Conservation (phyloP, 2,888 invertebrate genomes). For the Conops quadrifasciatus region DNA sequence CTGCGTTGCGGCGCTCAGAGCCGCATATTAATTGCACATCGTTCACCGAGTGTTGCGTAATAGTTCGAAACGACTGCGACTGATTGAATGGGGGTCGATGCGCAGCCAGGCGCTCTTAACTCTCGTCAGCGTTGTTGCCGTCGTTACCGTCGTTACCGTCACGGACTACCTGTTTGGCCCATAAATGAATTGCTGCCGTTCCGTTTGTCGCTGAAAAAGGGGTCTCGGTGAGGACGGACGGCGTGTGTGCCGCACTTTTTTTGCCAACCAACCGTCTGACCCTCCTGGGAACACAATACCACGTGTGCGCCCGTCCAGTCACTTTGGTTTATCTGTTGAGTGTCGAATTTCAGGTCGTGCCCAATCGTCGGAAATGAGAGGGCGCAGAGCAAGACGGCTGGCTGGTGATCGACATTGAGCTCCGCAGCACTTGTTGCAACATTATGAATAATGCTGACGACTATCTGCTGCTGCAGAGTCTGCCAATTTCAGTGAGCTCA, state of each 20-base stretch:
- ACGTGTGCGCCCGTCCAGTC: not conserved
- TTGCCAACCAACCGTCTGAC: conserved; percentile 5
- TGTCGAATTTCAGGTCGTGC: conserved; percentile 8
- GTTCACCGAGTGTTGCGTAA: conserved; percentile 25
- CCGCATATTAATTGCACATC: conserved; percentile 34
- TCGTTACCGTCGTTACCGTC: not conserved
- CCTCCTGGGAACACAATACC: conserved; percentile 22
- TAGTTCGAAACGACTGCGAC: not conserved
- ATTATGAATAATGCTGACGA: not conserved
- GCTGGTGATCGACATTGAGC: not conserved
- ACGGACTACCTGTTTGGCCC: conserved; percentile 15
- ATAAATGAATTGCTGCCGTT: conserved; percentile 16
- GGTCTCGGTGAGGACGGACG: not conserved
- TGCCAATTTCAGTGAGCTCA: not conserved
- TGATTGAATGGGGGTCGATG: not conserved
- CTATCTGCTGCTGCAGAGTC: not conserved
- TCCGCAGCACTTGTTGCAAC: conserved; percentile 27
- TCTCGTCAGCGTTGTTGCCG: conserved; percentile 17
- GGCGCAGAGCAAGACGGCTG: conserved; percentile 13
- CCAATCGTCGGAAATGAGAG: conserved; percentile 1
- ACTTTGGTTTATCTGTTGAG: conserved; percentile 13
- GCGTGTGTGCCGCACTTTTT: conserved; percentile 1
- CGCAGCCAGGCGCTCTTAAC: conserved; percentile 10
- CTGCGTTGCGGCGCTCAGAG: conserved; percentile 35
- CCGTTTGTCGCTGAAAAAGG: not conserved